phyloP scores from a whole-genome alignment of 2,113 vertebrate species.

The Archilochus colubris region DNA sequence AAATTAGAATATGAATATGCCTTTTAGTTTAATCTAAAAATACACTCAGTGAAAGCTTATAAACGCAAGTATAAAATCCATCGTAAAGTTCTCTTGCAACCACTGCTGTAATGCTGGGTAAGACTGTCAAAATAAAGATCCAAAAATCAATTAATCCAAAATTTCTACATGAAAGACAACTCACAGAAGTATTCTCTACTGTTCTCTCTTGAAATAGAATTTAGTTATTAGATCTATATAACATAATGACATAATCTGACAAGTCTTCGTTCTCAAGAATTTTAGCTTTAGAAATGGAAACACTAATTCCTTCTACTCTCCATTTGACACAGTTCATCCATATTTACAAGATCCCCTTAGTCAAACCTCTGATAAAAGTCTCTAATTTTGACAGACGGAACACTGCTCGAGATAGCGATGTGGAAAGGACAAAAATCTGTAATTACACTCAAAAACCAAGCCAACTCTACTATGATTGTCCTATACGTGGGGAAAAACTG shows the following conservation, averaged over 20 bases:
- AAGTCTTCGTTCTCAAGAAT: slow-evolving; percentile 11
- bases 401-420: neutral
- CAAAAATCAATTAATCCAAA: neutral
- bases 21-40: neutral
- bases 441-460: neutral
- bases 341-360: neutral
- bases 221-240: neutral
- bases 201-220: neutral
- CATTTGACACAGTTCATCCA: neutral
- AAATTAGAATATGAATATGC: neutral
- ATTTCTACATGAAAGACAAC: neutral
- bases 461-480: neutral
- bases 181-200: neutral
- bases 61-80: neutral
- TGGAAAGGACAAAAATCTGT: neutral
- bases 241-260: neutral
- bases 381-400: neutral
- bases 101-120: neutral
- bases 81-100: neutral
- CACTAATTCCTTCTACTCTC: neutral
- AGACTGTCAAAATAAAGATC: slow-evolving; percentile 31
- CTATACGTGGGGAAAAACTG: neutral
- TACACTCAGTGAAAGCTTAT: neutral
- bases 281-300: slow-evolving; percentile 3
- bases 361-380: neutral